Evolutionary conservation across 2,797 vertebrate genomes (phyloP), one percentile per base, ranked within the genome.

Genomic region (Crypturellus tataupa): DNA sequence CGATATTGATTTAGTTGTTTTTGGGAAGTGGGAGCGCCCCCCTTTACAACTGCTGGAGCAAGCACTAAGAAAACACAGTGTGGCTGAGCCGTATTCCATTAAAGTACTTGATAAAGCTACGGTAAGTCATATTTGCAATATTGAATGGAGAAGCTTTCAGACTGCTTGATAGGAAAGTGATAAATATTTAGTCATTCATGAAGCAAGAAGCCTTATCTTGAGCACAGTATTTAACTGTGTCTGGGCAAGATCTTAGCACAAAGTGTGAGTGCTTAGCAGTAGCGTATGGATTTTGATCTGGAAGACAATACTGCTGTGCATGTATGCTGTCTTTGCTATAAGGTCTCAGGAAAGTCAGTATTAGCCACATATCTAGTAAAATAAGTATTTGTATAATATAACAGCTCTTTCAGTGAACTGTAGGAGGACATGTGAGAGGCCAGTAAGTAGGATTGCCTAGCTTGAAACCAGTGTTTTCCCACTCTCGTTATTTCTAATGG

Each of bases 31-130:
- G 99, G 99, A 99, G 67, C 98, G 98, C 14, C 99, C 99, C 37
- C 99, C 99, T 12, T 97, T 99, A 69, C 99, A 99, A 93, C 98
- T 98, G 77, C 91, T 99, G 92, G 99, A 99, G 95, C 99, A 99
- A 95, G 99, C 99, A 69, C 98, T 99, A 68, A 98, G 99, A 85
- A 99, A 99, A 97, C 99, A 99, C 97, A 99, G 98, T 1, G 99
- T 99, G 97, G 99, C 99, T 2, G 99, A 99, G 96, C 99, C 99
- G 0, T 98, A 98, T 97, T 99, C 99, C 95, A 99, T 99, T 92
- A 99, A 99, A 98, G 99, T 99, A 93, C 98, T 99, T 88, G 99
- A 99, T 98, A 99, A 99, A 97, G 99, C 99, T 80, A 99, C 99
- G 14, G 99, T 99, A 96, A 98, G 99, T 98, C 75, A 62, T 19